Base-by-base conservation (phyloP, 2,888 invertebrate genomes). In the Palloptera scutellata region DNA sequence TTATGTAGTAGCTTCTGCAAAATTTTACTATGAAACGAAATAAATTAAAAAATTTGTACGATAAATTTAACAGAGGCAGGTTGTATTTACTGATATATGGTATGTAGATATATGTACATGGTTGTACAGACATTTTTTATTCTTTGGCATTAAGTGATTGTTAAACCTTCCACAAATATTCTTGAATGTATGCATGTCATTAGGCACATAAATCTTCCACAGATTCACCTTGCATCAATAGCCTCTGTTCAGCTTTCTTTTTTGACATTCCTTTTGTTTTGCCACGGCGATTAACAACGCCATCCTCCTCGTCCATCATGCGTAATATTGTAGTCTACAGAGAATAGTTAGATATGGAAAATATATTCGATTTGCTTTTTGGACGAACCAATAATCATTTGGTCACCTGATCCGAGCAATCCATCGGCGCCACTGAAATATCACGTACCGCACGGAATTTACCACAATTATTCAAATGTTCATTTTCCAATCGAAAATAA, bases 401-500 rank as follows among this genome's bases (percentile, higher is more conserved):
- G 60, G 55, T 19, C 72, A 85, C 88, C 82, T 92, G 91, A 84
- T 93, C 92, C 12, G 91, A 91, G 58, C 91, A 90, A 79, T 92
- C 89, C 74, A 92, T 88, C 8, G 92, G 92, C 5, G 91, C 92
- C 11, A 93, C 91, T 1, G 91, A 92, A 71, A 95, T 95, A 82
- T 95, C 95, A 59, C 95, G 86, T 0, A 95, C 94, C 10, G 95
- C 95, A 82, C 95, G 88, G 87, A 95, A 95, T 85, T 91, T 90
- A 86, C 95, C 95, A 84, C 94, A 95, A 84, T 95, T 95, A 85
- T 95, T 95, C 69, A 95, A 86, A 83, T 95, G 95, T 81, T 95
- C 95, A 84, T 95, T 95, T 85, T 95, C 95, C 74, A 95, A 84
- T 1, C 95, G 93, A 86, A 95, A 94, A 81, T 92, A 95, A 82